Evolutionary conservation across 1,140 invertebrate species (phyloP), one percentile per base, ranked within the genome.

Genomic region (Mesaphorura yosii): DNA sequence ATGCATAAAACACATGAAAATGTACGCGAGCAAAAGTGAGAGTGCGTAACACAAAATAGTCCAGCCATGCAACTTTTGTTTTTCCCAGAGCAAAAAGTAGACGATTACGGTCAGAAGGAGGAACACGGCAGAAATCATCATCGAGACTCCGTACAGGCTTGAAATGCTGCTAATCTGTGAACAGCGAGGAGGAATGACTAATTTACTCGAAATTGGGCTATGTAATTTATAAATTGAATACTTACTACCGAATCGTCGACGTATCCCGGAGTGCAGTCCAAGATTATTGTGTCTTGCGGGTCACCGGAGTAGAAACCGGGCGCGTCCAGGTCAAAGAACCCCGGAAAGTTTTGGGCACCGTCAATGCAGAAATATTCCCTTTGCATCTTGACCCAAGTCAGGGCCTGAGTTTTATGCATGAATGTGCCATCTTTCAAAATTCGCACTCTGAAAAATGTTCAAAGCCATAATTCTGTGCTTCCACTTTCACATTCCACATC

Each of bases 61-160:
- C 42, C 53, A 62, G 1, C 52, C 55, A 31, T 62, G 59, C 4
- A 58, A 38, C 39, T 57, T 58, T 42, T 62, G 52, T n/a, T 52
- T 62, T 28, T 62, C 59, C 59, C 59, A 58, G 4, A 62, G 31
- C 15, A 62, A n/a, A 22, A 55, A 15, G 25, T 62, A 58, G 2
- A 62, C 59, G 17, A 53, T 39, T 14, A 58, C 28, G 2, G 59
- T 62, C 1, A 62, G 31, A 1, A 56, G 17, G 12, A 62, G 42
- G 26, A 62, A 62, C 27, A 57, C 34, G 0, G 47, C 50, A 14
- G 55, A 37, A 41, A 62, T 44, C 2, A 56, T 34, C 57, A 59
- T 55, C 3, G 46, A 46, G 6, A 47, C 31, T 23, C 57, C 52
- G 34, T 59, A 59, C 22, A 59, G 22, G 17, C 41, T 26, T 1